Evolutionary conservation across 2,888 invertebrate genomes (phyloP).

Genomic region (Caenorhabditis sinica): DNA sequence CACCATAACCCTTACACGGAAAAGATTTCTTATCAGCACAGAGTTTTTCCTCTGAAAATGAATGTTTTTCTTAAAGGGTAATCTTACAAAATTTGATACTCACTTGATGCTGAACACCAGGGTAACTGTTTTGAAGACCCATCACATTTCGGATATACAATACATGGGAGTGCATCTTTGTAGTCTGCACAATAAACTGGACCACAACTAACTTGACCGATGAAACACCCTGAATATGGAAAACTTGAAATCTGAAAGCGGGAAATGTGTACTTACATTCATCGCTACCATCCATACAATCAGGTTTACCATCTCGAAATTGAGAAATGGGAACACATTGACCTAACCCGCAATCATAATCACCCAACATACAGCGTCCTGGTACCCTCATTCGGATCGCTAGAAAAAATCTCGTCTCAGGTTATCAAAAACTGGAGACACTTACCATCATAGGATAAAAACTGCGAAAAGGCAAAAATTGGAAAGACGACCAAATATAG

Average conservation of each 20-base stretch:
- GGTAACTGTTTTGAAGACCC: constrained; percentile 71
- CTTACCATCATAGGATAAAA: constrained; percentile 70
- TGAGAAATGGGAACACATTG: constrained; percentile 78
- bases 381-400: constrained; percentile 80
- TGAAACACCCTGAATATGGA: constrained; percentile 78
- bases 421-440: neutral
- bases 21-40: constrained; percentile 77
- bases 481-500: constrained; percentile 61
- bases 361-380: constrained; percentile 78
- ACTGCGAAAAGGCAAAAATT: constrained; percentile 61
- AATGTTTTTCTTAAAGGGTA: too few relatives aligned
- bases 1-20: constrained; percentile 82
- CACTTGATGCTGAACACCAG: constrained; percentile 74
- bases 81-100: neutral
- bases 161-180: constrained; percentile 77
- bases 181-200: constrained; percentile 79
- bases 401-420: constrained; percentile 52
- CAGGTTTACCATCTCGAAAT: constrained; percentile 81
- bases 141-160: constrained; percentile 78
- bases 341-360: constrained; percentile 80
- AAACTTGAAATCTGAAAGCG: neutral
- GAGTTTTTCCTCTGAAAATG: constrained; percentile 78
- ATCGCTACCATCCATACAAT: constrained; percentile 82
- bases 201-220: constrained; percentile 82
- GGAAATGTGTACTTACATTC: constrained; percentile 74